Evolutionary conservation across 2,797 vertebrate genomes (phyloP).

Genomic region (Taeniopygia guttata): DNA sequence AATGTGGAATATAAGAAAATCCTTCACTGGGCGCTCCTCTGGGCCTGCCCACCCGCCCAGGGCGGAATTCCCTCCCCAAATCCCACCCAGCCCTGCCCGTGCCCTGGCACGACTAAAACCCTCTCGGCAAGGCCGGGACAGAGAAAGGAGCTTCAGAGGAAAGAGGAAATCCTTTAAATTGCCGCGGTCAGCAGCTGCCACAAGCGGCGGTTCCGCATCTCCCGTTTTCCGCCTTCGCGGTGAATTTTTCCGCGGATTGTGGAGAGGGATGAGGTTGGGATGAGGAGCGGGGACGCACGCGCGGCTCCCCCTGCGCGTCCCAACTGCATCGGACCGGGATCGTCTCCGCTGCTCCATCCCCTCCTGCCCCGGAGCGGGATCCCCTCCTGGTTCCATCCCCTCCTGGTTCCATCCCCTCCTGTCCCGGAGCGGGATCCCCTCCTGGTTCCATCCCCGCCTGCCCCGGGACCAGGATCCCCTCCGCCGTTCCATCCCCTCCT

Average conservation of each 20-base stretch:
- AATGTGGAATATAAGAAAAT: background rate
- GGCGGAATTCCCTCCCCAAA: background rate
- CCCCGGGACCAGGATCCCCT: too few species aligned
- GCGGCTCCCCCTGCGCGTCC: background rate
- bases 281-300: background rate
- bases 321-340: background rate
- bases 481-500: background rate
- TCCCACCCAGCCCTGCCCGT: background rate
- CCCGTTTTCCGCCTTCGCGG: background rate
- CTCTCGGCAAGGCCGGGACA: background rate
- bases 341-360: background rate
- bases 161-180: accelerated
- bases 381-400: too few species aligned
- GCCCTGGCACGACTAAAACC: background rate
- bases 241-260: accelerated
- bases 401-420: background rate
- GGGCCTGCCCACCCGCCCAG: background rate
- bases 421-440: too few species aligned
- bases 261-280: accelerated
- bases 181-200: accelerated
- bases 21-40: accelerated
- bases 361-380: too few species aligned
- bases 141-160: accelerated
- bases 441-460: too few species aligned
- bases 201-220: accelerated